A percentile compares a stretch with the other conserved stretches of the same genome.
These are phyloP conservation scores for Heteropelma amictum DNA, from an alignment of 2,888 invertebrate genomes.

Conservation along the genomic window DNA sequence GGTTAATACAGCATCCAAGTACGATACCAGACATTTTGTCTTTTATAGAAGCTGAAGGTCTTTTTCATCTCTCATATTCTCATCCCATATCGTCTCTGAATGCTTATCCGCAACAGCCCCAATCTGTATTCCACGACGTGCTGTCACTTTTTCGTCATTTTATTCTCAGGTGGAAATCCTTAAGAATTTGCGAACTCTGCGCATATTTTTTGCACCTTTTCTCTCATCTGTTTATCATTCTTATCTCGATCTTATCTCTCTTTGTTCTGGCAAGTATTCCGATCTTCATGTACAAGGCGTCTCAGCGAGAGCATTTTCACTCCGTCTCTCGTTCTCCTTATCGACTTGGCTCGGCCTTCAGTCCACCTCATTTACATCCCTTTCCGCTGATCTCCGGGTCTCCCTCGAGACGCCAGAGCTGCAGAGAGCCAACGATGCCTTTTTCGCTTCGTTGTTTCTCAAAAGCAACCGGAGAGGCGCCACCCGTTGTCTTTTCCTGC, in stretches of 20 bases:
- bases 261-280: not conserved
- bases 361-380: slow-evolving; percentile 58
- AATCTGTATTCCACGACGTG: not conserved
- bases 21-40: no score
- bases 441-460: slow-evolving; percentile 8
- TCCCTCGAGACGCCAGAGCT: slow-evolving; percentile 8
- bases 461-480: slow-evolving; percentile 1
- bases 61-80: no score
- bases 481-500: slow-evolving; percentile 13
- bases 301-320: slow-evolving; percentile 1
- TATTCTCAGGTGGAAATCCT: not conserved
- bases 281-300: slow-evolving; percentile 11
- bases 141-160: not conserved
- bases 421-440: not conserved
- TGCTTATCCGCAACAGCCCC: no score
- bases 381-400: slow-evolving; percentile 18
- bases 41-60: no score
- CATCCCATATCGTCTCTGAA: no score
- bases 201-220: slow-evolving; percentile 5
- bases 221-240: slow-evolving; percentile 42
- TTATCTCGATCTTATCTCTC: slow-evolving; percentile 45
- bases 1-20: no score
- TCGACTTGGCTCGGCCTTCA: slow-evolving; percentile 4
- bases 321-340: not conserved
- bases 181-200: not conserved